Conservation (phyloP, 2,888 invertebrate genomes). For the Philhelius pedissequus region DNA sequence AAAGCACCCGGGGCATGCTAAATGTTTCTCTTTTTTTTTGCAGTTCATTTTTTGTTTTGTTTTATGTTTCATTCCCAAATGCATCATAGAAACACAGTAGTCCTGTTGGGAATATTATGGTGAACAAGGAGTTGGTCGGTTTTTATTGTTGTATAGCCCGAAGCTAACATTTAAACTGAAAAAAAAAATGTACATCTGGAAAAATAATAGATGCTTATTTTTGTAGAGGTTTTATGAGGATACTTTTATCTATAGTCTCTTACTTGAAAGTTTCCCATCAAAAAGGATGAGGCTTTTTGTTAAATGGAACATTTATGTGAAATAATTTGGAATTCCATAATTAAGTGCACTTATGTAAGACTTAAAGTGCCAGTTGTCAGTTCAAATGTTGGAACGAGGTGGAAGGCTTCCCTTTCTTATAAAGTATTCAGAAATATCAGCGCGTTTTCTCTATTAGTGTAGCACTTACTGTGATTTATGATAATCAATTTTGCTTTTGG, state of each 20-base stretch:
- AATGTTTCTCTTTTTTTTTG: conserved; percentile 13
- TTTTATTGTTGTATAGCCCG: conserved; percentile 17
- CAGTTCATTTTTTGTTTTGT: neutral
- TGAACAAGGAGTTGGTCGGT: neutral
- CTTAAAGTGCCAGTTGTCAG: neutral
- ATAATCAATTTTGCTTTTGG: too few species aligned
- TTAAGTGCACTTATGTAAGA: neutral
- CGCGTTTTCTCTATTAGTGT: too few species aligned
- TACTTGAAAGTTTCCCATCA: neutral
- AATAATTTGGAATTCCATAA: neutral
- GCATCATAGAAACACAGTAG: conserved; percentile 54
- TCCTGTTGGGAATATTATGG: neutral
- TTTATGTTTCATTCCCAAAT: conserved; percentile 36
- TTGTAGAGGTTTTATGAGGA: neutral
- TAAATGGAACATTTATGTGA: neutral
- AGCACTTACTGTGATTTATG: too few species aligned
- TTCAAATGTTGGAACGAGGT: neutral
- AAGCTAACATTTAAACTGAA: conserved; percentile 14
- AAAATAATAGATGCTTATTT: conserved; percentile 4
- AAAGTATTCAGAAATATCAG: too few species aligned
- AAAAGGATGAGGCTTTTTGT: neutral
- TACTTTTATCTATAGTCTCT: neutral
- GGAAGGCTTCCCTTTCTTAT: too few species aligned
- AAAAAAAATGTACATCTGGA: conserved; percentile 31
- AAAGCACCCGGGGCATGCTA: conserved; percentile 37